Percentiles rank a stretch among this genome's conserved stretches.
Conservation (phyloP, 2,113 vertebrate species). For the Heterocephalus glaber region DNA sequence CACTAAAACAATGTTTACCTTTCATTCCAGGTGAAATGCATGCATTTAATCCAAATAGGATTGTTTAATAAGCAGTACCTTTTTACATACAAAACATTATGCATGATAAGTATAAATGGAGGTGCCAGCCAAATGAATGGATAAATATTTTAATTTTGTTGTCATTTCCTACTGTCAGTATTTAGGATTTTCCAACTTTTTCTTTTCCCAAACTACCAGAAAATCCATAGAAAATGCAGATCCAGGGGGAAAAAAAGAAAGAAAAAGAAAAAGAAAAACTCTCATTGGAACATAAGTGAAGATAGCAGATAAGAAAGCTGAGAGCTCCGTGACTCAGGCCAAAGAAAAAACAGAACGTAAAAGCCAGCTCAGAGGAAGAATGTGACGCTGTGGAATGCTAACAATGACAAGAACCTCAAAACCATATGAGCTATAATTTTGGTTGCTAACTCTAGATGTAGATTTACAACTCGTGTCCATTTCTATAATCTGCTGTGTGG, state of each 20-base stretch:
- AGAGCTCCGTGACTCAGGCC: background rate
- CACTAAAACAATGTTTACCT: background rate
- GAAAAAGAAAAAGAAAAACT: no score
- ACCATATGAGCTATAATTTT: background rate
- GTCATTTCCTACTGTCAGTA: background rate
- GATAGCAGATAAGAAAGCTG: background rate
- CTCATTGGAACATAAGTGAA: background rate
- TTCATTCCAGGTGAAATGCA: background rate
- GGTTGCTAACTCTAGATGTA: background rate
- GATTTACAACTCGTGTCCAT: background rate
- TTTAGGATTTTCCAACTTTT: constrained; percentile 1
- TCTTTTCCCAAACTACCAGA: background rate
- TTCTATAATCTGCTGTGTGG: background rate
- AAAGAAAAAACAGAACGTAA: background rate
- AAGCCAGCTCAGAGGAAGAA: background rate
- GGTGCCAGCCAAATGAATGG: background rate
- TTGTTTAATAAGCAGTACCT: background rate
- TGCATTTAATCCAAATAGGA: background rate
- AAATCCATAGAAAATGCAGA: constrained; percentile 28
- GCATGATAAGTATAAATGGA: background rate
- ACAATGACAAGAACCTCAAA: background rate
- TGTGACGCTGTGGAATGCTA: background rate
- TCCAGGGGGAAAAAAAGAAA: background rate
- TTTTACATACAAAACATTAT: background rate
- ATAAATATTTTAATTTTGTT: background rate